These are phyloP conservation scores for Onychostruthus taczanowskii DNA, from an alignment of 2,113 vertebrate genomes.

Conservation along the genomic window DNA sequence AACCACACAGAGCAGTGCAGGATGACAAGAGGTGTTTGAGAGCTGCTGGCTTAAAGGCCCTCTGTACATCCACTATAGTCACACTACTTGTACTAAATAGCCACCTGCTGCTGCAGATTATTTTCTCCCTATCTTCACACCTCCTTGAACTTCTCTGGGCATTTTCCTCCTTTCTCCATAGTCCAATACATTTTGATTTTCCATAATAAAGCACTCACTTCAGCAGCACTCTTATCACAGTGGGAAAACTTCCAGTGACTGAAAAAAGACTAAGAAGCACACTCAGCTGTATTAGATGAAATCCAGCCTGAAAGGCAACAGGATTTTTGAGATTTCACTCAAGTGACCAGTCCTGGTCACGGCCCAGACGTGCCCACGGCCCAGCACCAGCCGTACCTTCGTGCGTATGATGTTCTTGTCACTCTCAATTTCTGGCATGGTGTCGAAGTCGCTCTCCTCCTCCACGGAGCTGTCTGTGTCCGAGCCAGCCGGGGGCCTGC, in stretches of 20 bases:
- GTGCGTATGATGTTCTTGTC: constrained; percentile 81
- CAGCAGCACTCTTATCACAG: background rate
- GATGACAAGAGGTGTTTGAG: background rate
- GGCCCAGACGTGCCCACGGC: background rate
- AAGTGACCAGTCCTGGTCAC: too few relatives aligned
- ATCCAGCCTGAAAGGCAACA: background rate
- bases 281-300: background rate
- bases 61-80: background rate
- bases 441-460: constrained; percentile 80
- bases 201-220: background rate
- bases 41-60: background rate
- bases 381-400: constrained; percentile 63
- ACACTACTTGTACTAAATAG: background rate
- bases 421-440: constrained; percentile 79
- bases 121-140: background rate
- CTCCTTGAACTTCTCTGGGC: background rate
- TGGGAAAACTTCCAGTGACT: background rate
- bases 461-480: constrained; percentile 81
- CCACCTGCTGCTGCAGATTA: background rate
- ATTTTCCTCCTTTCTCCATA: background rate
- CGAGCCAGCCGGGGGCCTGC: constrained; percentile 11
- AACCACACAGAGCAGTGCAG: background rate
- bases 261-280: background rate
- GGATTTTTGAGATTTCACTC: background rate
- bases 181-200: background rate